Conservation (phyloP, 1,140 invertebrate species). For the Pachypeltis micranthus region DNA sequence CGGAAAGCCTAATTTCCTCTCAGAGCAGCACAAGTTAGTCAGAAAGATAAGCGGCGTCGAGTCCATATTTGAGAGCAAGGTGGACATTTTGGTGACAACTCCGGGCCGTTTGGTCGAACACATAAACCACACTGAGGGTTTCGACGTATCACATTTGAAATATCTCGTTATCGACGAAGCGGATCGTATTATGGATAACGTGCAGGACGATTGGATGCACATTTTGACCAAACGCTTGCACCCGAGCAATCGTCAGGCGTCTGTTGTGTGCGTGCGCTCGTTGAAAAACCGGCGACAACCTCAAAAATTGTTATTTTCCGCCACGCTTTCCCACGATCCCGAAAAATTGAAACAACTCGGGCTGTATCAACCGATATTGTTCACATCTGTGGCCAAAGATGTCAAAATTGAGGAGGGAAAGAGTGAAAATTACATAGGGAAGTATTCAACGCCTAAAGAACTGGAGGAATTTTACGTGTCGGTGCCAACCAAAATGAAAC, state of each 20-base stretch:
- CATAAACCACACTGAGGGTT: conserved; percentile 74
- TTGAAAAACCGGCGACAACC: conserved; percentile 34
- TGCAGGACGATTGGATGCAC: conserved; percentile 80
- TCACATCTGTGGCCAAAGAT: conserved; percentile 50
- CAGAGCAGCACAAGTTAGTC: conserved; percentile 47
- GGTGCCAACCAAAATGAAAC: conserved; percentile 60
- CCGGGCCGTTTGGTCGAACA: conserved; percentile 89
- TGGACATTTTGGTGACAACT: conserved; percentile 87
- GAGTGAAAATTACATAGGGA: conserved; percentile 18
- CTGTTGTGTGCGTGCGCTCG: neutral
- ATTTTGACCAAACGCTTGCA: conserved; percentile 38
- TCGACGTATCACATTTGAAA: conserved; percentile 59
- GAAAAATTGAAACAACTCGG: conserved; percentile 79
- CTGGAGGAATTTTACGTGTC: conserved; percentile 63
- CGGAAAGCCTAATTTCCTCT: conserved; percentile 55
- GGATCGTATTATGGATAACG: conserved; percentile 80
- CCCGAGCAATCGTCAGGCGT: neutral
- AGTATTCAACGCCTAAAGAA: conserved; percentile 55
- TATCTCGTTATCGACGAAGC: conserved; percentile 94
- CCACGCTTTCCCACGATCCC: conserved; percentile 89
- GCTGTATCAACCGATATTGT: conserved; percentile 83
- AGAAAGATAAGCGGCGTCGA: conserved; percentile 10
- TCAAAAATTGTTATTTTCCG: conserved; percentile 91
- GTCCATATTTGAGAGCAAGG: conserved; percentile 37
- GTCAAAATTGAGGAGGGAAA: neutral